These are phyloP conservation scores for Monoplex corrugatus DNA, from an alignment of 2,888 invertebrate species.

Conservation along the genomic window DNA sequence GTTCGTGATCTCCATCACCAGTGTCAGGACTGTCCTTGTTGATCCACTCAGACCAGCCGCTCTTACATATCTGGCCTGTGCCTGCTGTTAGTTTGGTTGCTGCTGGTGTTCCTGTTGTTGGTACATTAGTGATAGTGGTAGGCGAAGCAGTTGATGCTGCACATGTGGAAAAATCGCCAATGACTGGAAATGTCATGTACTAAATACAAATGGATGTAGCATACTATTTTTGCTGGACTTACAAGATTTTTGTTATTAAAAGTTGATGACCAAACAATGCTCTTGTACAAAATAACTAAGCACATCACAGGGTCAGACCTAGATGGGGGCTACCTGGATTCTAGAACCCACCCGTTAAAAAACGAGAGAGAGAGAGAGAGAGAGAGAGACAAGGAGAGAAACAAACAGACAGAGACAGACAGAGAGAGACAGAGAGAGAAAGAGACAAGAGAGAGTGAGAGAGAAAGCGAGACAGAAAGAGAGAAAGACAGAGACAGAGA, in stretches of 20 bases:
- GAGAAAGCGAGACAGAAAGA: neutral
- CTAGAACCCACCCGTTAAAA: no score
- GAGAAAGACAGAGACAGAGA: neutral
- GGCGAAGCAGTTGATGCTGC: neutral
- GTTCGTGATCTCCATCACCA: constrained; percentile 71
- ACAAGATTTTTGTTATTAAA: no score
- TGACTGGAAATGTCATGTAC: no score
- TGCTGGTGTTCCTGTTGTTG: neutral
- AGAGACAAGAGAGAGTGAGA: neutral
- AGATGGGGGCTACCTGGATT: no score
- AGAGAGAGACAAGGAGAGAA: neutral
- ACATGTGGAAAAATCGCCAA: no score
- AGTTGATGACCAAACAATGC: no score
- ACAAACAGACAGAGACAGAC: neutral
- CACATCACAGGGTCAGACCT: no score
- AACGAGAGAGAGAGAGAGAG: constrained; percentile 45
- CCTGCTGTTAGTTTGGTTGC: constrained; percentile 39
- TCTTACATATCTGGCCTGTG: constrained; percentile 46
- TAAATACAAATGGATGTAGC: no score
- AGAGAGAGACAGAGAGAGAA: constrained; percentile 1
- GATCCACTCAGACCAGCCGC: constrained; percentile 55
- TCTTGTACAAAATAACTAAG: no score
- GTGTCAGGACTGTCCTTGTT: constrained; percentile 64
- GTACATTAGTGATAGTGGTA: neutral
- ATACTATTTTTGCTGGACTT: no score